These are phyloP conservation scores for Urocyon cinereoargenteus DNA, from an alignment of 2,797 vertebrate genomes.

Conservation along the genomic window DNA sequence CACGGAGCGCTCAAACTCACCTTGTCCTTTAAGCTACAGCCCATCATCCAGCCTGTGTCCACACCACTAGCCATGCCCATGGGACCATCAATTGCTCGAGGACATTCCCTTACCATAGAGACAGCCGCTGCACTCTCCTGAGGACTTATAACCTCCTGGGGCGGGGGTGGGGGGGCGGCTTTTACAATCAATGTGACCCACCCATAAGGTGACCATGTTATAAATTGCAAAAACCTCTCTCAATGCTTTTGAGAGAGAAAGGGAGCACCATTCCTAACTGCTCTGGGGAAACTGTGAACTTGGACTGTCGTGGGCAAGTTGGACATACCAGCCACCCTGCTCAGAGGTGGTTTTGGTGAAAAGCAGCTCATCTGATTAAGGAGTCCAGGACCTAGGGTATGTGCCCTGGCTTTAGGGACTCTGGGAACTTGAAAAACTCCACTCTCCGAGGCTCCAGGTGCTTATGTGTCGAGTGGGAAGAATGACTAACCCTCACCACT, in stretches of 20 bases:
- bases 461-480: not conserved
- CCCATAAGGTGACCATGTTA: not conserved
- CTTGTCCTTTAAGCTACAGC: not conserved
- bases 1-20: not conserved
- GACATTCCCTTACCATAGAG: rapidly evolving
- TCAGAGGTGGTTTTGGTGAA: not conserved
- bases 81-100: rapidly evolving
- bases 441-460: not conserved
- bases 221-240: not conserved
- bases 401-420: not conserved
- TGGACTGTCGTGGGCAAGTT: not conserved
- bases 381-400: not conserved
- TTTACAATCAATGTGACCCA: not conserved
- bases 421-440: not conserved
- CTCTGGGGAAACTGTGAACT: not conserved
- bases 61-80: not conserved
- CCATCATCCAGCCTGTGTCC: not conserved
- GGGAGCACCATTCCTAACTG: not conserved
- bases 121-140: rapidly evolving
- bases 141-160: not conserved
- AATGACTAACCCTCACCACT: not conserved
- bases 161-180: not conserved
- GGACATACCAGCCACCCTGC: rapidly evolving
- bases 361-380: not conserved
- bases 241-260: not conserved